Evolutionary conservation across 2,113 vertebrate species (phyloP).

Genomic region (Aix galericulata): DNA sequence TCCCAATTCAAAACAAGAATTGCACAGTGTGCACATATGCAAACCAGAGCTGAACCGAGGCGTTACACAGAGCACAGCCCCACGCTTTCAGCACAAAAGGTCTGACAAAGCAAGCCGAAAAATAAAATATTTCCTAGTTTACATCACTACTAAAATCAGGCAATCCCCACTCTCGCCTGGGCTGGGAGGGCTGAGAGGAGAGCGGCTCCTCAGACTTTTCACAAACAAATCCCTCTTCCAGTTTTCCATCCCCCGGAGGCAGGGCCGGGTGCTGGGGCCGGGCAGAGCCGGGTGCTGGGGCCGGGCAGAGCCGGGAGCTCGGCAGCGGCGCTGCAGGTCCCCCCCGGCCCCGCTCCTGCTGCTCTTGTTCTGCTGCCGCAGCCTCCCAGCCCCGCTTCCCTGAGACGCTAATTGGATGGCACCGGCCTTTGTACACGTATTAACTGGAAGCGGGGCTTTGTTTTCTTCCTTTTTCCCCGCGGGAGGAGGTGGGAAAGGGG

Average conservation of each 20-base stretch:
- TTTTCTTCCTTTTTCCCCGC: not conserved
- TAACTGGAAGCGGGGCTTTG: not conserved
- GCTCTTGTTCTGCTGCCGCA: not conserved
- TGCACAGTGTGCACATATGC: fast-evolving
- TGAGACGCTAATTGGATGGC: not conserved
- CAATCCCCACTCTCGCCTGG: not conserved
- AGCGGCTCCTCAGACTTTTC: not conserved
- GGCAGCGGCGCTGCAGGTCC: not conserved
- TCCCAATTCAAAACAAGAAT: not conserved
- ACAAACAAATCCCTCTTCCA: slow-evolving; percentile 20
- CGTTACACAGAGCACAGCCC: fast-evolving
- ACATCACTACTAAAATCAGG: not conserved
- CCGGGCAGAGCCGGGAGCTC: not conserved
- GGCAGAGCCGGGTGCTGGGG: not conserved
- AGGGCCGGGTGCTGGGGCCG: not conserved
- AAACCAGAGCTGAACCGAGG: not conserved
- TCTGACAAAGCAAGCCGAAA: not conserved
- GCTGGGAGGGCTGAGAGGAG: not conserved
- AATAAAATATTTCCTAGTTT: not conserved
- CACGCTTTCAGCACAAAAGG: not conserved
- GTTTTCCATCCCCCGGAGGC: slow-evolving; percentile 36
- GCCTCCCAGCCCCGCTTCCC: not conserved
- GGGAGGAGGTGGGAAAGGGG: not conserved
- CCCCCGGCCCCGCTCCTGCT: not conserved
- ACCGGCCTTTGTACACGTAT: not conserved